phyloP scores from a whole-genome alignment of 53 echinoderm and acorn worm genomes.

The Luidia sarsii region DNA sequence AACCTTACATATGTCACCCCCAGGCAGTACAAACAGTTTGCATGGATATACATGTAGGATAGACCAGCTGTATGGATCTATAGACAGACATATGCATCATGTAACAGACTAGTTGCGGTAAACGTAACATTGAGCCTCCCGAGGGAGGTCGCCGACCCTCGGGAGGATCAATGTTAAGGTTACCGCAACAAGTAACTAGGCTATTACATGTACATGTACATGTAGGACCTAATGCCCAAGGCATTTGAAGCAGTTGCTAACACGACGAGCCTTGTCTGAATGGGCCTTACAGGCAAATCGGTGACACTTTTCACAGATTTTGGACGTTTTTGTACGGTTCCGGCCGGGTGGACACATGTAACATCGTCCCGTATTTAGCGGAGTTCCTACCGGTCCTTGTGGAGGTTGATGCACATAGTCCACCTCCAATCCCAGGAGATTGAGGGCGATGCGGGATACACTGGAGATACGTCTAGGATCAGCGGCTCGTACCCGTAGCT shows the following conservation, averaged over 20 bases:
- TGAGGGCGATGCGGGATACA: neutral
- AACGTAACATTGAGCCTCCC: too few relatives aligned
- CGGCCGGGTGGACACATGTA: neutral
- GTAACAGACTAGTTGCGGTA: too few relatives aligned
- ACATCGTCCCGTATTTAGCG: neutral
- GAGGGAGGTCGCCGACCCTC: too few relatives aligned
- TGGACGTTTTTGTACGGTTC: neutral
- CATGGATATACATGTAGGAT: too few relatives aligned
- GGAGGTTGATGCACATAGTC: neutral
- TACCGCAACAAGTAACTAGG: too few relatives aligned
- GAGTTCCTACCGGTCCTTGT: neutral
- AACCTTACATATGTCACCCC: too few relatives aligned
- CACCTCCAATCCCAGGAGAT: neutral
- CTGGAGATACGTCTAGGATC: neutral
- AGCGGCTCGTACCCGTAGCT: neutral
- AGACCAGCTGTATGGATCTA: too few relatives aligned
- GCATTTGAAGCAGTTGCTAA: neutral
- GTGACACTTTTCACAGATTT: neutral
- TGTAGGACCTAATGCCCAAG: neutral
- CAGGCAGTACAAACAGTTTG: too few relatives aligned
- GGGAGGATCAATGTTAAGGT: too few relatives aligned
- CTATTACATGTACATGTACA: too few relatives aligned
- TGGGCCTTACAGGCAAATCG: slow-evolving; percentile 8
- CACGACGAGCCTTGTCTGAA: neutral
- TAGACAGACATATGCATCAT: too few relatives aligned